Evolutionary conservation across 2,888 invertebrate genomes (phyloP).

Genomic region (Sesia bembeciformis): DNA sequence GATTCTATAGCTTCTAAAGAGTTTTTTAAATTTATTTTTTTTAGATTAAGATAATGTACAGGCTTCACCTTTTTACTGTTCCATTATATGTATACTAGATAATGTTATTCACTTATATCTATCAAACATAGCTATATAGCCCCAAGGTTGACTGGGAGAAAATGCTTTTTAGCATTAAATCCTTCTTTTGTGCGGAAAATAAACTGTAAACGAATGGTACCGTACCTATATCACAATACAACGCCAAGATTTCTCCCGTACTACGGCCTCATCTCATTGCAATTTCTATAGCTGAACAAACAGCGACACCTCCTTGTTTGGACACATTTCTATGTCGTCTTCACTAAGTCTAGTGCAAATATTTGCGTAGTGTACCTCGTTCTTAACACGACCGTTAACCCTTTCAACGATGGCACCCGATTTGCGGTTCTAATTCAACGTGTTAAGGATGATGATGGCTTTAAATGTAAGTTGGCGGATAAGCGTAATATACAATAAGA

Average conservation of each 20-base stretch:
- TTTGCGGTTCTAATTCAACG: background rate
- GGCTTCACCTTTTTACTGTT: too few species aligned
- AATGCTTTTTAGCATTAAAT: too few species aligned
- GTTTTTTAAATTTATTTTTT: too few species aligned
- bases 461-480: background rate
- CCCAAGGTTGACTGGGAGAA: too few species aligned
- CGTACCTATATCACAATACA: too few species aligned
- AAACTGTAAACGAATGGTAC: too few species aligned
- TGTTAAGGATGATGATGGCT: background rate
- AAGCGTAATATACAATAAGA: background rate
- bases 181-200: too few species aligned
- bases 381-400: constrained; percentile 18
- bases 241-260: background rate
- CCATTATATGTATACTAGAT: too few species aligned
- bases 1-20: too few species aligned
- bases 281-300: constrained; percentile 55
- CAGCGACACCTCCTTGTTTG: constrained; percentile 56
- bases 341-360: constrained; percentile 58
- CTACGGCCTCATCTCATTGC: constrained; percentile 23
- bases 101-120: too few species aligned
- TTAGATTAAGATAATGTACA: too few species aligned
- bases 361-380: constrained; percentile 55
- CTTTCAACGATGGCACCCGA: background rate
- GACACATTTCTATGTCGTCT: constrained; percentile 56
- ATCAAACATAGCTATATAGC: too few species aligned